Evolutionary conservation across 2,797 vertebrate genomes (phyloP), one percentile per base, ranked within the genome.

Genomic region (Rhadinocentrus ornatus): DNA sequence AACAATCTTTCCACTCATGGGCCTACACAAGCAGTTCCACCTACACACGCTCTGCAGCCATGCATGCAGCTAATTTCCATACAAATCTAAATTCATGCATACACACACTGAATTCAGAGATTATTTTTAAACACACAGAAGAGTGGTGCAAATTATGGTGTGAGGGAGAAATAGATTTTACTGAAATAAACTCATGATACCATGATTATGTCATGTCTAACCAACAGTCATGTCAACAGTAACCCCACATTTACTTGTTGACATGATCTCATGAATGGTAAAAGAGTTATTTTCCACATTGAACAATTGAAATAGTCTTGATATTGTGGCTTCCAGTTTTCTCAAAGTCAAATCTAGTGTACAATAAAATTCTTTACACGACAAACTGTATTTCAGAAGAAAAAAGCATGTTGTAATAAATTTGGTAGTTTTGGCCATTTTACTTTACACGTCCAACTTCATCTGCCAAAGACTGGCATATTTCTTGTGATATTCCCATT

Each of bases 1-100:
- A 80, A 90, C 86, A 90, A 85, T 86, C 54, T 71, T 57, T 80
- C 71, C 48, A 72, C 78, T 88, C 71, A 86, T 11, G 2, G 58
- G 62, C 83, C 81, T 58, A 74, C 84, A 83, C 71, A 66, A 71
- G 80, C 60, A 69, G 41, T 34, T 26, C 77, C 80, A 81, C 87
- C 73, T 67, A 85, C 87, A 81, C 69, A 58, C 61, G 24, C 16
- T 46, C 41, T 58, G 53, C 60, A 80, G 71, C 77, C 71, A 85
- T 69, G 56, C 71, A 75, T 63, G 52, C 62, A 71, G 57, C 50
- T 54, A 27, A 50, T 73, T 71, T 74, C 20, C 82, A 69, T 11
- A 66, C 62, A 52, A 64, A 73, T 71, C 67, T 39, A 35, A 37
- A 71, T 64, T 60, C 22, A 62, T 48, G 44, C 62, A 73, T 32